These are phyloP conservation scores for Carduelis carduelis DNA, from an alignment of 2,797 vertebrate species.

Conservation along the genomic window DNA sequence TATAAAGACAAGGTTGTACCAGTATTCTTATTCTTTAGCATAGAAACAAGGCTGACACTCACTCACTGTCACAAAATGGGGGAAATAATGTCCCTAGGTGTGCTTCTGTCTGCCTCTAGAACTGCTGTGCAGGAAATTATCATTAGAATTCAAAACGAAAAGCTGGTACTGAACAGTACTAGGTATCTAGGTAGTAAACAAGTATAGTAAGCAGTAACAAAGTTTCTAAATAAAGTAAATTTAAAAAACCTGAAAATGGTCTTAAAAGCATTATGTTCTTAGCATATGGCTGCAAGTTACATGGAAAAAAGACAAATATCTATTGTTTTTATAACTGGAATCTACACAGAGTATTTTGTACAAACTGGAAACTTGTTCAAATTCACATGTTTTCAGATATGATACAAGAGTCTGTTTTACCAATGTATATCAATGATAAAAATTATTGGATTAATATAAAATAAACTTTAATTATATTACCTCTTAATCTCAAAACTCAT, in stretches of 20 bases:
- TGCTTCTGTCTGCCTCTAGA: background rate
- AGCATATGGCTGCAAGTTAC: background rate
- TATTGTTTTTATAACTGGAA: background rate
- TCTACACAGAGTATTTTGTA: background rate
- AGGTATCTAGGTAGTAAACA: background rate
- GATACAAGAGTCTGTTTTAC: background rate
- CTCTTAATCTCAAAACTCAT: background rate
- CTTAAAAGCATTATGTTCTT: background rate
- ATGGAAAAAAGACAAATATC: background rate
- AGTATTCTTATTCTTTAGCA: background rate
- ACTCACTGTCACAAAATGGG: background rate
- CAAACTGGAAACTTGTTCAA: background rate
- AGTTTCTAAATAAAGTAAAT: background rate
- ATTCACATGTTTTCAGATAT: background rate
- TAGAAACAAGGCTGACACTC: background rate
- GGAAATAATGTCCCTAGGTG: rapidly evolving
- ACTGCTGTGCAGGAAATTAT: background rate
- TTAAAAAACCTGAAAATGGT: background rate
- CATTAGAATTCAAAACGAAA: background rate
- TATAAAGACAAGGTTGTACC: background rate
- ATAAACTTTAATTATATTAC: background rate
- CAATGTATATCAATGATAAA: too few species aligned
- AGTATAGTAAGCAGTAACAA: background rate
- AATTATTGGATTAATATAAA: background rate
- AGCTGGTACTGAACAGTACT: background rate